Percentiles rank a stretch among this genome's conserved stretches.
Conservation (phyloP, 2,113 vertebrate genomes). For the Channa argus region DNA sequence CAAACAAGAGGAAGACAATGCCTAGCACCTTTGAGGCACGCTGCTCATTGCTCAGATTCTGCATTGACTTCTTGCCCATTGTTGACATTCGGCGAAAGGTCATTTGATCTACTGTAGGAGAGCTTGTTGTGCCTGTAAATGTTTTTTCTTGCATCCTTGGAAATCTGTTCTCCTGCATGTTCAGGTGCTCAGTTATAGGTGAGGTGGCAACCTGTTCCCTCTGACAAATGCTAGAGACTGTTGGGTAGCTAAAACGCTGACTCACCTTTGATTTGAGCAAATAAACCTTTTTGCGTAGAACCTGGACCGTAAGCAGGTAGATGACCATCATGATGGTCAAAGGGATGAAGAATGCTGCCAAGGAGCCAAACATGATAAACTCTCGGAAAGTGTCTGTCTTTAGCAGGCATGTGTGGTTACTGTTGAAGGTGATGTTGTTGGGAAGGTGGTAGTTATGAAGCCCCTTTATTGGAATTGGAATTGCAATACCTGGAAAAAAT, state of each 20-base stretch:
- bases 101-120: slow-evolving; percentile 69
- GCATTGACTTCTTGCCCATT: slow-evolving; percentile 92
- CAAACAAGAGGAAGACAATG: slow-evolving; percentile 95
- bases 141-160: slow-evolving; percentile 70
- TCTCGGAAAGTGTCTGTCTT: slow-evolving; percentile 87
- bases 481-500: slow-evolving; percentile 89
- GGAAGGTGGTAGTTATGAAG: slow-evolving; percentile 79
- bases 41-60: slow-evolving; percentile 95
- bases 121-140: background rate
- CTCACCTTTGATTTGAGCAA: slow-evolving; percentile 88
- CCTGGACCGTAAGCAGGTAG: slow-evolving; percentile 93
- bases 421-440: slow-evolving; percentile 84
- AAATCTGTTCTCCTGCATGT: slow-evolving; percentile 80
- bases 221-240: slow-evolving; percentile 90
- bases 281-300: slow-evolving; percentile 92
- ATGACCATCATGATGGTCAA: slow-evolving; percentile 95
- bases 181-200: slow-evolving; percentile 83
- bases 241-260: slow-evolving; percentile 85
- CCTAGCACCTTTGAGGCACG: slow-evolving; percentile 96
- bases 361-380: slow-evolving; percentile 94
- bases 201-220: slow-evolving; percentile 75
- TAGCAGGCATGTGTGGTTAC: slow-evolving; percentile 88
- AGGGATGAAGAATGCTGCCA: slow-evolving; percentile 94
- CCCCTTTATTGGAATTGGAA: slow-evolving; percentile 93
- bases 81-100: slow-evolving; percentile 87